These are phyloP conservation scores for Antechinus flavipes DNA, from an alignment of 2,113 vertebrate genomes.

Conservation along the genomic window DNA sequence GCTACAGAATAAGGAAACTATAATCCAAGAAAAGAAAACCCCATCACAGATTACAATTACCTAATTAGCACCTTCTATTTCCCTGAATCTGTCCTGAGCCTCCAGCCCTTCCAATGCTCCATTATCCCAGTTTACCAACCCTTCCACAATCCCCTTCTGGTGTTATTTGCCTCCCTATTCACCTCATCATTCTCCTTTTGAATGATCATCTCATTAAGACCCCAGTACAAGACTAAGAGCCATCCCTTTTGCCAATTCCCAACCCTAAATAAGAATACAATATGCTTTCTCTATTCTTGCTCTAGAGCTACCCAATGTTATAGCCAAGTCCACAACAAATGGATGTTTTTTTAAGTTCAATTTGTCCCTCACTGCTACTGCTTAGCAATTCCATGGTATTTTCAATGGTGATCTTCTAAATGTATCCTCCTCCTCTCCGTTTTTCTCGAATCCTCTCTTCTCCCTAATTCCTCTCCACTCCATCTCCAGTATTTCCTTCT, in stretches of 20 bases:
- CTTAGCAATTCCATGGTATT: background rate
- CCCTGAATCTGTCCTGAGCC: background rate
- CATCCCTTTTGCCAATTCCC: background rate
- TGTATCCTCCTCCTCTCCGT: background rate
- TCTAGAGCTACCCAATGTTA: conserved; percentile 17
- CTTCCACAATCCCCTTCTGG: background rate
- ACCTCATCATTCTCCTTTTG: background rate
- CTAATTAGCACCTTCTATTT: background rate
- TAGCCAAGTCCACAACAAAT: conserved; percentile 18
- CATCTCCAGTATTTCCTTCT: background rate
- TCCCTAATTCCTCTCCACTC: background rate
- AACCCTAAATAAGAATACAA: background rate
- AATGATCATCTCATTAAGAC: background rate
- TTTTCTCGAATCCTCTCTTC: background rate
- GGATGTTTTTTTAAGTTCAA: background rate
- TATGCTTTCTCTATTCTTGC: background rate
- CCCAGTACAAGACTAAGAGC: background rate
- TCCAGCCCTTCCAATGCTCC: background rate
- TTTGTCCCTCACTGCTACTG: background rate
- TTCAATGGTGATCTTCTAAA: background rate
- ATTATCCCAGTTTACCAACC: background rate
- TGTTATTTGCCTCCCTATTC: background rate
- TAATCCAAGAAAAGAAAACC: no score
- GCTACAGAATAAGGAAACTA: background rate
- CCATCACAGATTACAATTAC: background rate